Percentiles rank a stretch among this genome's conserved stretches.
phyloP scores from a whole-genome alignment of 1,140 invertebrate species.

The Drusus annulatus region DNA sequence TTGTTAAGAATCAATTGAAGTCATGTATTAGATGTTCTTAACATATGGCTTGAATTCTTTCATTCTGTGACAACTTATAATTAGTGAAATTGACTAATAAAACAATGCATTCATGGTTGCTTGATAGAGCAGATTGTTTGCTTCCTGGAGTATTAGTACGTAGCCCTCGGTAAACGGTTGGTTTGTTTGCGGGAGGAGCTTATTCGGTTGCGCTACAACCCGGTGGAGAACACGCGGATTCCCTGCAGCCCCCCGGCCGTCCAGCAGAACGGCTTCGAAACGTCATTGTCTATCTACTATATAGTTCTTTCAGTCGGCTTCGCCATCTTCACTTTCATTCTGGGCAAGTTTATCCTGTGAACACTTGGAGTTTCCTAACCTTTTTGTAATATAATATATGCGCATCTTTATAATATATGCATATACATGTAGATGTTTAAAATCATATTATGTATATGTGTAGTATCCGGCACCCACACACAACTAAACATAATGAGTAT shows the following conservation, averaged over 20 bases:
- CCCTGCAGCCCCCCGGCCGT: constrained; percentile 47
- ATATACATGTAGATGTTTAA: constrained; percentile 45
- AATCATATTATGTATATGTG: constrained; percentile 15
- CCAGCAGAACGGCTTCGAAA: constrained; percentile 9
- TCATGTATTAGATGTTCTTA: no score
- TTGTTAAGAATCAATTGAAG: no score
- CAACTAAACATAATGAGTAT: background rate
- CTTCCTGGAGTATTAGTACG: no score
- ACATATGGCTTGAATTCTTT: no score
- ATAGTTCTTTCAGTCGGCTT: constrained; percentile 43
- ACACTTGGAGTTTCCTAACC: constrained; percentile 10
- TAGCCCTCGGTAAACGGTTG: background rate
- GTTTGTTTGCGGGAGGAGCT: constrained; percentile 53
- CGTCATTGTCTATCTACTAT: constrained; percentile 20
- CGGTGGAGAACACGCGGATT: constrained; percentile 29
- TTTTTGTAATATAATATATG: constrained; percentile 30
- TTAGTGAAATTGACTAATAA: no score
- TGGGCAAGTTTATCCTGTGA: constrained; percentile 52
- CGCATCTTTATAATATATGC: constrained; percentile 34
- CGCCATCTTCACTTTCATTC: constrained; percentile 46
- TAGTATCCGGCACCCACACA: constrained; percentile 6
- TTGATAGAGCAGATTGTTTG: no score
- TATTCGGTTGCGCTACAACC: constrained; percentile 36
- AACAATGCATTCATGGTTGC: no score
- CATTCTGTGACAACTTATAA: no score